Evolutionary conservation across 2,113 vertebrate species (phyloP), one percentile per base, ranked within the genome.

Genomic region (Delphinapterus leucas): DNA sequence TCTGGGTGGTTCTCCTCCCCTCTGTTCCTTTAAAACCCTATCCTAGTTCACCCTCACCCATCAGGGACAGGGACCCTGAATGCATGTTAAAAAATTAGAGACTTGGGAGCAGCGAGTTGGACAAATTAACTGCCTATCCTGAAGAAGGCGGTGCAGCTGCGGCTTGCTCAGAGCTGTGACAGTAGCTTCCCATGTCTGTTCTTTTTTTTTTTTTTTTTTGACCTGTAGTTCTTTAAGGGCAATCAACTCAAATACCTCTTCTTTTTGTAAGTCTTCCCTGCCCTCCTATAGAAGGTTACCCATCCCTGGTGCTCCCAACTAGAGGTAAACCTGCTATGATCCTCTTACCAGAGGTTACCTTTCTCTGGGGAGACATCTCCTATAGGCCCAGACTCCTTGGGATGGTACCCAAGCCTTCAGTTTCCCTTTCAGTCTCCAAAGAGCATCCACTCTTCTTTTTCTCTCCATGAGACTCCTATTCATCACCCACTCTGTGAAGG

Each of bases 111-210:
- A 13, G 61, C 5, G 17, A 47, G 15, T 92, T 8, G 23, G 96
- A 88, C 26, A 96, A 97, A 96, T 89, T 92, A 97, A 67, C 73
- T 25, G 49, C 80, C 90, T 60, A 4, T 6, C 4, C 71, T 74
- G 79, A 95, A 90, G 86, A 91, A 89, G 55, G 71, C 5, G 9
- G 38, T 92, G 68, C 71, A 74, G 53, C 7, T 61, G 73, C 25
- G 2, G 55, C 53, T 73, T 90, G 53, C 68, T 87, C 84, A 88
- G 74, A 84, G 55, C 49, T 73, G 2, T n/a, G 49, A 65, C 17
- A 44, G 60, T 21, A 80, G 7, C 88, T 90, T 93, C 77, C 89
- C 8, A 5, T 61, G 60, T 65, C 60, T 96, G 74, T 12, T 41
- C 2, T 26, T 38, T 38, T 85, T 71, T 28, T 47, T 38, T 33